phyloP scores from a whole-genome alignment of 1,140 invertebrate genomes.

The Heliconius congener region DNA sequence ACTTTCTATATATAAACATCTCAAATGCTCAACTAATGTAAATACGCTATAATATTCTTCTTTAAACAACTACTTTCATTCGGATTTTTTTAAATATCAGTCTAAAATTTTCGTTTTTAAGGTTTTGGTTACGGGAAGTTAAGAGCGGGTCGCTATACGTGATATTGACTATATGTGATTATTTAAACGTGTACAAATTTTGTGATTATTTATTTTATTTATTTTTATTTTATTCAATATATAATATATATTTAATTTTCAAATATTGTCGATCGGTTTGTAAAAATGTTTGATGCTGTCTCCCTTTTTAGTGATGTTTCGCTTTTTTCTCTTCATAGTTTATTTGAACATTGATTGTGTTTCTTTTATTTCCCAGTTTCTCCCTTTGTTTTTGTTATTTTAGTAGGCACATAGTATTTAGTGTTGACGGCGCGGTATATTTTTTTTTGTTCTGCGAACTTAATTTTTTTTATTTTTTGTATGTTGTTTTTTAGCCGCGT shows the following conservation, averaged over 20 bases:
- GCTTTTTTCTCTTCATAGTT: slow-evolving; percentile 80
- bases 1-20: slow-evolving; percentile 75
- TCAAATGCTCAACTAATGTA: slow-evolving; percentile 81
- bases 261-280: slow-evolving; percentile 63
- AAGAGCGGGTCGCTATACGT: slow-evolving; percentile 37
- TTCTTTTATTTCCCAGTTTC: slow-evolving; percentile 39
- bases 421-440: slow-evolving; percentile 27
- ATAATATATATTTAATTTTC: slow-evolving; percentile 29
- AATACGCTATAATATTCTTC: slow-evolving; percentile 73
- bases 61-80: slow-evolving; percentile 62
- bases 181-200: slow-evolving; percentile 73
- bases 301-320: slow-evolving; percentile 47
- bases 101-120: slow-evolving; percentile 78
- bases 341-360: slow-evolving; percentile 45
- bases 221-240: slow-evolving; percentile 31
- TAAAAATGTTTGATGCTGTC: slow-evolving; percentile 50
- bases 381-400: slow-evolving; percentile 5
- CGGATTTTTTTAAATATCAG: slow-evolving; percentile 75
- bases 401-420: slow-evolving; percentile 42
- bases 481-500: slow-evolving; percentile 64
- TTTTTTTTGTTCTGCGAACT: slow-evolving; percentile 39
- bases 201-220: slow-evolving; percentile 45
- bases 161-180: slow-evolving; percentile 56
- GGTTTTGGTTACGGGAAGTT: slow-evolving; percentile 54
- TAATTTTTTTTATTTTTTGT: slow-evolving; percentile 49